Base-by-base conservation (phyloP, 2,113 vertebrate genomes). In the Trogon melanurus region DNA sequence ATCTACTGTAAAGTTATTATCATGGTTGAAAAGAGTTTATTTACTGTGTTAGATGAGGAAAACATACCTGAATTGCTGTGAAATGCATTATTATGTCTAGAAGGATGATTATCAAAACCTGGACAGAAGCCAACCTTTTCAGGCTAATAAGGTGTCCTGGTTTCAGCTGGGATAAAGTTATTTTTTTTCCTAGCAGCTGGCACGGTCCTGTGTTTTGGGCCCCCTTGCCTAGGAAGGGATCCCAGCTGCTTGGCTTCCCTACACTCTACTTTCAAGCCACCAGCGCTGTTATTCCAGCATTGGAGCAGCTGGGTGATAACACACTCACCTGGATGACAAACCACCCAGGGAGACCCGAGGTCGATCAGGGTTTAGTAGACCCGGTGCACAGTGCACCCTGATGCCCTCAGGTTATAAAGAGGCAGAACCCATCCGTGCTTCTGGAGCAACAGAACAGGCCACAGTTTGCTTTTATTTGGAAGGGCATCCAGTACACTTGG, bases 111-210 rank as follows among this genome's bases (percentile, higher is more conserved):
- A 82, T 88, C 89, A 89, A 69, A 96, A 95, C 66, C 61, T 71
- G 76, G 88, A 96, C 9, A 97, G 93, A 97, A 94, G 85, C 17
- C 94, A 93, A 89, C 53, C 4, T 66, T 96, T 94, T 87, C 69
- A 73, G 6, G 44, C 64, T 84, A 94, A 66, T 92, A 96, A 95
- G 34, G 32, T 53, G 38, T 41, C 41, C 41, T 41, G 41, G 41
- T 41, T 41, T 41, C 41, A 41, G 41, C 41, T 12, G 41, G 41
- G 41, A 41, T 41, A 41, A 41, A 41, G 41, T 41, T 41, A 41
- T 12, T 26, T 62, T 38, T 38, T 36, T 26, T 62, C 60, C 34
- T 38, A 62, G 25, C 38, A 62, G 60, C 34, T 61, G 20, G n/a
- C 10, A 26, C 16, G 26, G 34, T 38, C 23, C 34, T 38, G 60